Evolutionary conservation across 2,888 invertebrate genomes (phyloP).

Genomic region (Melinopterus prodromus): DNA sequence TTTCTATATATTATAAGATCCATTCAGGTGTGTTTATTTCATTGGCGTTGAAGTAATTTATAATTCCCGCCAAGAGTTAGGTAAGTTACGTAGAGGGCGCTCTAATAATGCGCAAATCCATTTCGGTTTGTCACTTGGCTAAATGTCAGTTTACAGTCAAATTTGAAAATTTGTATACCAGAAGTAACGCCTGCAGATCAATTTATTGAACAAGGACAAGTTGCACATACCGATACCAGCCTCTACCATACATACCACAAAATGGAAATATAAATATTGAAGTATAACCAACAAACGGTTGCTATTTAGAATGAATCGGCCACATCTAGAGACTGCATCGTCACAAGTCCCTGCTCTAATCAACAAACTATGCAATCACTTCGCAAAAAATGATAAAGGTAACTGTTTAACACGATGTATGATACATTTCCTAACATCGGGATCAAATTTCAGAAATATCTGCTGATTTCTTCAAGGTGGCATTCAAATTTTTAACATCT

Average conservation of each 20-base stretch:
- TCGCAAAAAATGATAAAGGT: slow-evolving; percentile 52
- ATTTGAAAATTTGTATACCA: slow-evolving; percentile 36
- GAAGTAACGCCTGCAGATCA: slow-evolving; percentile 11
- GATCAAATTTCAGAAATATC: slow-evolving; percentile 47
- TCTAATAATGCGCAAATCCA: neutral
- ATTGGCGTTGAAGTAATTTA: neutral
- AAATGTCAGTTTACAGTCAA: slow-evolving; percentile 37
- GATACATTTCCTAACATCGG: slow-evolving; percentile 1
- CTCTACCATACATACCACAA: neutral
- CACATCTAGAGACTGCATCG: slow-evolving; percentile 36
- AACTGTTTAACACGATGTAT: slow-evolving; percentile 20
- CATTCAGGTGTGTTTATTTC: neutral
- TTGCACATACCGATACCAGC: neutral
- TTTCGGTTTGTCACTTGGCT: slow-evolving; percentile 29
- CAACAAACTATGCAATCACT: slow-evolving; percentile 54
- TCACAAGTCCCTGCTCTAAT: slow-evolving; percentile 42
- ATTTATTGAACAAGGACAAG: slow-evolving; percentile 16
- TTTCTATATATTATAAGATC: too few relatives aligned
- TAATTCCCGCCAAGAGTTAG: slow-evolving; percentile 9
- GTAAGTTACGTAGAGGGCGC: neutral
- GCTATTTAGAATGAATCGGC: slow-evolving; percentile 41
- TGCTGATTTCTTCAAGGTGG: slow-evolving; percentile 49
- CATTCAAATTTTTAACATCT: slow-evolving; percentile 49
- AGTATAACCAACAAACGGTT: slow-evolving; percentile 26
- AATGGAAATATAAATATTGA: neutral